Evolutionary conservation across 35 echinoderm and acorn worm species (phyloP).

Genomic region (Ophioderma brevispina): DNA sequence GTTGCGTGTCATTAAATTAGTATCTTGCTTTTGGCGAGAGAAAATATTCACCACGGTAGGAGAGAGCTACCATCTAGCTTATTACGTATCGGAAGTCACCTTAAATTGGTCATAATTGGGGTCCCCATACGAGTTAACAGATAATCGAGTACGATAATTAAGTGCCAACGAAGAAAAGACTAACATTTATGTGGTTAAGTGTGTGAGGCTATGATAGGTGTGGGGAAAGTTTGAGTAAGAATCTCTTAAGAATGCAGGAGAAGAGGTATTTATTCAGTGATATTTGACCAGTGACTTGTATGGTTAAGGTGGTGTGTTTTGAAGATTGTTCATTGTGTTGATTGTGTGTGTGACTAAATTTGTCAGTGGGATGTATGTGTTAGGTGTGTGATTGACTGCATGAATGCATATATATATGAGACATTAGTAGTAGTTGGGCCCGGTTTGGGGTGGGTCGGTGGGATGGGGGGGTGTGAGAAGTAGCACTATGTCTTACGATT

Average conservation of each 20-base stretch:
- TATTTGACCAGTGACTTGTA: not conserved
- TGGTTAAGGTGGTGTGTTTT: not conserved
- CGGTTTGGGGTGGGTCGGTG: no score
- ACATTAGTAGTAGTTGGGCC: no score
- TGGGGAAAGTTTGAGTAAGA: not conserved
- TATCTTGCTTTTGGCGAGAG: not conserved
- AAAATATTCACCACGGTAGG: not conserved
- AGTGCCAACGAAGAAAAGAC: not conserved
- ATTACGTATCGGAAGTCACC: not conserved
- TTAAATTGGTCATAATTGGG: not conserved
- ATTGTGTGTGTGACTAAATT: no score
- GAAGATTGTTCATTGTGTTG: no score
- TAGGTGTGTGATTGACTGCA: not conserved
- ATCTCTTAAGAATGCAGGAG: not conserved
- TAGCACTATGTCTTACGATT: no score
- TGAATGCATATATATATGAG: not conserved
- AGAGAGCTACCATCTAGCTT: not conserved
- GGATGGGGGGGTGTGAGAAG: no score
- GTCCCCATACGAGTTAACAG: not conserved
- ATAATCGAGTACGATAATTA: not conserved
- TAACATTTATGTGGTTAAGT: not conserved
- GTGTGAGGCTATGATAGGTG: not conserved
- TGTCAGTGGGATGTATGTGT: not conserved
- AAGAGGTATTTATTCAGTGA: not conserved
- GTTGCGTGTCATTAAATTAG: not conserved